Conservation (phyloP, 92 coral and sea anemone species). For the Siderastrea radians region DNA sequence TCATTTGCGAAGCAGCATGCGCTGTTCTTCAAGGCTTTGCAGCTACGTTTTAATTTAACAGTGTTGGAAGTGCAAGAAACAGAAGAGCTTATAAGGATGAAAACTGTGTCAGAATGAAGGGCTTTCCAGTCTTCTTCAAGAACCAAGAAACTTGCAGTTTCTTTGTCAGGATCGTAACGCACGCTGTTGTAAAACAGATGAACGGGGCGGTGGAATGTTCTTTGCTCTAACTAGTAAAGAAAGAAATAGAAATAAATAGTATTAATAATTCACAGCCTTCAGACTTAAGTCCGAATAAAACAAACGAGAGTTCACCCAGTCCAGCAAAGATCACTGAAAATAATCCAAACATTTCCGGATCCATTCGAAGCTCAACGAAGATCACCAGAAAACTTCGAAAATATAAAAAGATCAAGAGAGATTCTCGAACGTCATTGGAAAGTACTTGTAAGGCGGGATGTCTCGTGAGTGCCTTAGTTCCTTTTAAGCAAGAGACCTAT, state of each 20-base stretch:
- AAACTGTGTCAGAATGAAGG: slow-evolving; percentile 30
- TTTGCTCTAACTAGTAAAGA: slow-evolving; percentile 27
- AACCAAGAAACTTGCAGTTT: slow-evolving; percentile 38
- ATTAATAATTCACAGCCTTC: too few species aligned
- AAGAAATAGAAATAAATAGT: background rate
- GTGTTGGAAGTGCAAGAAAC: background rate
- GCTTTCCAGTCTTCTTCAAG: slow-evolving; percentile 63
- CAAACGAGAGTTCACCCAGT: background rate
- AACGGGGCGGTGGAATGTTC: slow-evolving; percentile 44
- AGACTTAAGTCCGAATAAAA: too few species aligned
- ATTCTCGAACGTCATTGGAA: background rate
- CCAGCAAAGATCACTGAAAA: background rate
- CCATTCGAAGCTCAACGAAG: too few species aligned
- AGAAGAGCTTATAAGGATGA: slow-evolving; percentile 29
- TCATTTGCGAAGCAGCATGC: slow-evolving; percentile 4
- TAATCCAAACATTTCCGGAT: background rate
- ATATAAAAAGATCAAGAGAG: background rate
- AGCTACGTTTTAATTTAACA: slow-evolving; percentile 16
- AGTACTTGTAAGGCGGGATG: too few species aligned
- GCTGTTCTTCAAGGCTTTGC: background rate
- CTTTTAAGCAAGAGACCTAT: too few species aligned
- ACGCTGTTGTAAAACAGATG: slow-evolving; percentile 65
- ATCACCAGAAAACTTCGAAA: too few species aligned
- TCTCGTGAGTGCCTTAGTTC: too few species aligned
- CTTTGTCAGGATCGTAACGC: slow-evolving; percentile 50